phyloP scores from a whole-genome alignment of 2,888 invertebrate species.

The Opisthograptis luteolata region DNA sequence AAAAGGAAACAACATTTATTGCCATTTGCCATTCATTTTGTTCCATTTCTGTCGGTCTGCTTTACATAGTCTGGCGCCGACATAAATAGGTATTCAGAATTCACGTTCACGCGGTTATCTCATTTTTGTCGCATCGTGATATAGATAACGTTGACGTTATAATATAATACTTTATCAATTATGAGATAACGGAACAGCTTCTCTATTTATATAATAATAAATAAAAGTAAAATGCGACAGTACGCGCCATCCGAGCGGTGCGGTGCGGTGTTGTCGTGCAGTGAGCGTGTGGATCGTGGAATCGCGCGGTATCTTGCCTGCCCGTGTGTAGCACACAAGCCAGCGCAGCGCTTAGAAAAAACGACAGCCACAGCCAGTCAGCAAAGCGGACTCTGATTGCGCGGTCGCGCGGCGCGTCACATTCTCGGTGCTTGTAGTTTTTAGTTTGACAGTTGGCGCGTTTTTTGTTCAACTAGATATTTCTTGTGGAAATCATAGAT shows the following conservation, averaged over 20 bases:
- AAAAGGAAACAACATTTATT: too few species aligned
- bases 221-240: conserved; percentile 74
- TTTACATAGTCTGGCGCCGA: too few species aligned
- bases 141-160: conserved; percentile 69
- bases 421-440: conserved; percentile 83
- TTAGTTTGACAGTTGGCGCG: conserved; percentile 84
- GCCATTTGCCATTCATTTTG: too few species aligned
- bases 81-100: too few species aligned
- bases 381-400: conserved; percentile 80
- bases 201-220: conserved; percentile 67
- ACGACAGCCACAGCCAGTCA: too few species aligned
- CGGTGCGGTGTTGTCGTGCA: conserved; percentile 56
- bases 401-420: conserved; percentile 74
- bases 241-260: conserved; percentile 55
- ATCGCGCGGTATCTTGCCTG: conserved; percentile 49
- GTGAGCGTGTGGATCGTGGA: conserved; percentile 59
- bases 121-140: conserved; percentile 79
- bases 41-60: too few species aligned
- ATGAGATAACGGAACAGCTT: conserved; percentile 68
- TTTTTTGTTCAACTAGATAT: conserved; percentile 69
- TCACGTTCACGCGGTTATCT: conserved; percentile 69
- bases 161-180: conserved; percentile 75
- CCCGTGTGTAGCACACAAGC: conserved; percentile 57
- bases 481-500: conserved; percentile 80
- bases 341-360: conserved; percentile 79